phyloP scores from a whole-genome alignment of 2,797 vertebrate species.

The Hephaestus fuliginosus region DNA sequence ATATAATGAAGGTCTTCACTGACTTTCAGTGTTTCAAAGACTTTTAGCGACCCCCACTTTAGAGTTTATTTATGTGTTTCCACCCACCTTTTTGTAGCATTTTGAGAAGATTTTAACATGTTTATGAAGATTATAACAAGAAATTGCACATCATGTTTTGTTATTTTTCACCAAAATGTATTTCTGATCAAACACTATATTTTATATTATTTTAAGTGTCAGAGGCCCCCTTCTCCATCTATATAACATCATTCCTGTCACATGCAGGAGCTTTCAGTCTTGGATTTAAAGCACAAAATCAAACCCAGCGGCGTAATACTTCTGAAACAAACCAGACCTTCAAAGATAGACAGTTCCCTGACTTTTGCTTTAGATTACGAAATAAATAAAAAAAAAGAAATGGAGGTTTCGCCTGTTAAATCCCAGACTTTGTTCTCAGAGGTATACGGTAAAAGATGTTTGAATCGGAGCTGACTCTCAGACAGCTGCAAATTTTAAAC shows the following conservation, averaged over 20 bases:
- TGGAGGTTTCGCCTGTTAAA: conserved; percentile 23
- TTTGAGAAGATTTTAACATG: not conserved
- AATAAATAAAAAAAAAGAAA: conserved; percentile 36
- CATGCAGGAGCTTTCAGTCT: not conserved
- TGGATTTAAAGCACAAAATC: conserved; percentile 12
- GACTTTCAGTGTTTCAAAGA: not conserved
- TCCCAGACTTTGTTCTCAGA: conserved; percentile 46
- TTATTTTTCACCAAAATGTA: conserved; percentile 2
- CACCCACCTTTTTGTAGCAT: not conserved
- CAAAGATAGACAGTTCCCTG: conserved; percentile 14
- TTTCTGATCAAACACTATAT: not conserved
- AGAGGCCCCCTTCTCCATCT: not conserved
- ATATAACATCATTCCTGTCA: conserved; percentile 9
- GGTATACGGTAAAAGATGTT: conserved; percentile 20
- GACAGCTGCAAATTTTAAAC: conserved; percentile 14
- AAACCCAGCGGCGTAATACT: conserved; percentile 17
- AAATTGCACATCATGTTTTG: too few species aligned
- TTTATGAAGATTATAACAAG: not conserved
- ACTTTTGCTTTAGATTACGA: conserved; percentile 37
- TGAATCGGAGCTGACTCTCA: conserved; percentile 22
- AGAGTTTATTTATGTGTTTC: conserved; percentile 2
- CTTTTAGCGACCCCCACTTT: not conserved
- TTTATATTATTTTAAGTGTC: not conserved
- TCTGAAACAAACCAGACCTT: conserved; percentile 48
- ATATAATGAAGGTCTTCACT: not conserved